Evolutionary conservation across 2,888 invertebrate genomes (phyloP).

Genomic region (Falcaria lacertinaria): DNA sequence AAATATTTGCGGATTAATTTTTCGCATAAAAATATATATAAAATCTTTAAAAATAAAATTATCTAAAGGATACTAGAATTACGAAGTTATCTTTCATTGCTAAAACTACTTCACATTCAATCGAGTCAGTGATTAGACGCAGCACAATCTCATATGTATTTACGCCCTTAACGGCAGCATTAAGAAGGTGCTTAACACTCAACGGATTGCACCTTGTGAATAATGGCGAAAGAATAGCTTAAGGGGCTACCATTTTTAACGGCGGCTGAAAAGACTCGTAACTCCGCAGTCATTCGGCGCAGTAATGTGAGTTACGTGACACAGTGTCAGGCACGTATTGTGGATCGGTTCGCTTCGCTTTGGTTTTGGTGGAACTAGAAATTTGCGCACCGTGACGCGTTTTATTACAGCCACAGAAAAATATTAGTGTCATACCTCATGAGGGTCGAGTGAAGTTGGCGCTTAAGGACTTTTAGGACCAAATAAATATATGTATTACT

Average conservation of each 20-base stretch:
- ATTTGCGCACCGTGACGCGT: slow-evolving; percentile 30
- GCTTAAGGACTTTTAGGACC: slow-evolving; percentile 16
- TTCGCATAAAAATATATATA: slow-evolving; percentile 8
- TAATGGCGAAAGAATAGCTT: slow-evolving; percentile 61
- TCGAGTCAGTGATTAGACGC: slow-evolving; percentile 37
- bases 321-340: slow-evolving; percentile 31
- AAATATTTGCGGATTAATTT: slow-evolving; percentile 4
- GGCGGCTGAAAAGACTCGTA: slow-evolving; percentile 56
- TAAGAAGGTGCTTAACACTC: slow-evolving; percentile 58
- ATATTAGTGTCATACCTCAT: slow-evolving; percentile 14
- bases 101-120: slow-evolving; percentile 13
- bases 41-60: too few relatives aligned
- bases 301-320: slow-evolving; percentile 54
- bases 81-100: too few relatives aligned
- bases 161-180: slow-evolving; percentile 48
- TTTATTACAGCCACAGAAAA: slow-evolving; percentile 28
- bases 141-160: slow-evolving; percentile 53
- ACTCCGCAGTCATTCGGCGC: slow-evolving; percentile 53
- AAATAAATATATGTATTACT: slow-evolving; percentile 4
- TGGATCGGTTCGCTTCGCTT: slow-evolving; percentile 33
- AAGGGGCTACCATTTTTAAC: slow-evolving; percentile 51
- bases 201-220: slow-evolving; percentile 55
- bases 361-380: slow-evolving; percentile 31
- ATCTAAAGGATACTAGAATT: too few relatives aligned
- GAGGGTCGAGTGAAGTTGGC: background rate